A percentile compares a stretch with the other conserved stretches of the same genome.
Evolutionary conservation across 2,113 vertebrate species (phyloP).

Genomic region (Salvelinus fontinalis): DNA sequence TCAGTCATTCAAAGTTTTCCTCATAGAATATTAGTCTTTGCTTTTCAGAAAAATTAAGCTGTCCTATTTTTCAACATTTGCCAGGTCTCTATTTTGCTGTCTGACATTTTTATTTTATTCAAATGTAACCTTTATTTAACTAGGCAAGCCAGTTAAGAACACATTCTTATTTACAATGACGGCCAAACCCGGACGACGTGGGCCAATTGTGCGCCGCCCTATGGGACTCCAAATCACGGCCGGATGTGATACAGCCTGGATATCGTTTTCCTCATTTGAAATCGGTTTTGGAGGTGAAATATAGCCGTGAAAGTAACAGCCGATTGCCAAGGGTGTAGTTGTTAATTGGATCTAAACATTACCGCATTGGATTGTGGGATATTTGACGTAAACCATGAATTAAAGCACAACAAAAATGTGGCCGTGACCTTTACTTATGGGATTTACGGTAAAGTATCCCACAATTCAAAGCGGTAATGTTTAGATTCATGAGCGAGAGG

Average conservation of each 20-base stretch:
- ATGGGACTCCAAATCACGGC: too few relatives aligned
- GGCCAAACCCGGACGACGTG: too few relatives aligned
- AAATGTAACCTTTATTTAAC: too few relatives aligned
- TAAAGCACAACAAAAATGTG: neutral
- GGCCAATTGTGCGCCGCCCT: too few relatives aligned
- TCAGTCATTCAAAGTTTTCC: neutral
- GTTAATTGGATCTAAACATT: neutral
- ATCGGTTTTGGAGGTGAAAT: too few relatives aligned
- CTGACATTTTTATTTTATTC: too few relatives aligned
- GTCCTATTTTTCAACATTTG: slow-evolving; percentile 2
- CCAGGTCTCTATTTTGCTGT: neutral
- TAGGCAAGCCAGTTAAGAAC: too few relatives aligned
- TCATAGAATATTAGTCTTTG: slow-evolving; percentile 21
- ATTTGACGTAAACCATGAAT: slow-evolving; percentile 41
- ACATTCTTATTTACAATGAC: too few relatives aligned
- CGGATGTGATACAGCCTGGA: too few relatives aligned
- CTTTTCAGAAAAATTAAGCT: slow-evolving; percentile 40
- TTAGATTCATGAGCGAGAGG: too few relatives aligned
- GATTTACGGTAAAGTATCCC: slow-evolving; percentile 58
- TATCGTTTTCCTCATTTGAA: too few relatives aligned
- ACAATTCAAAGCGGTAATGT: slow-evolving; percentile 55
- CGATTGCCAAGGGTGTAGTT: neutral
- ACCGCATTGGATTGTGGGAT: slow-evolving; percentile 64
- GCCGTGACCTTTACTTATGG: neutral
- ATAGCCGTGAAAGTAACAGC: too few relatives aligned